Evolutionary conservation across 2,888 invertebrate species (phyloP).

Genomic region (Diogma glabrata): DNA sequence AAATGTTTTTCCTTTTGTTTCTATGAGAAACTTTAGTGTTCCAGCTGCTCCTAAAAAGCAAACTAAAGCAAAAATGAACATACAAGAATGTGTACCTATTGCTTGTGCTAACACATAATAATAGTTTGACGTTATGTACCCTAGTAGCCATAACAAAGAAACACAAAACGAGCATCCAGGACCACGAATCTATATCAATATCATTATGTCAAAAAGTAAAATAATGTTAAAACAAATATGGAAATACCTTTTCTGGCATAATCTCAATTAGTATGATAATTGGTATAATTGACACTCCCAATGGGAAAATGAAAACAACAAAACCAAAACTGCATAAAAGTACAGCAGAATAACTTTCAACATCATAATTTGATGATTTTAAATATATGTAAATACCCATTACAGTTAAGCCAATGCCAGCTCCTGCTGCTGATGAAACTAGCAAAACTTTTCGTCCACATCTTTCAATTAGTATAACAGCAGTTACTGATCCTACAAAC

Average conservation of each 20-base stretch:
- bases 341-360: constrained; percentile 12
- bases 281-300: constrained; percentile 15
- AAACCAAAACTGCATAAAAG: constrained; percentile 14
- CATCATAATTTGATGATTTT: constrained; percentile 5
- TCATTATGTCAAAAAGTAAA: no score
- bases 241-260: constrained; percentile 16
- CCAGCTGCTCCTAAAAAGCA: constrained; percentile 28
- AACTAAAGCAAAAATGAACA: constrained; percentile 27
- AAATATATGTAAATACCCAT: constrained; percentile 11
- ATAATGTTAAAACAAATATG: no score
- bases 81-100: constrained; percentile 29
- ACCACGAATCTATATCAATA: no score
- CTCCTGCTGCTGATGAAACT: constrained; percentile 12
- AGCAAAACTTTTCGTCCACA: constrained; percentile 25
- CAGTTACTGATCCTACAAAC: constrained; percentile 24
- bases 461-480: constrained; percentile 22
- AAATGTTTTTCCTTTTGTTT: constrained; percentile 32
- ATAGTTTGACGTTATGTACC: constrained; percentile 19
- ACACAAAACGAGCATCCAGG: constrained; percentile 14
- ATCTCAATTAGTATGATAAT: constrained; percentile 16
- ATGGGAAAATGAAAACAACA: constrained; percentile 15
- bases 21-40: constrained; percentile 28
- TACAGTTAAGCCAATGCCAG: constrained; percentile 9
- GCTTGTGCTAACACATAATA: constrained; percentile 24
- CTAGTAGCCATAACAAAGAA: constrained; percentile 20